Evolutionary conservation across 2,888 invertebrate genomes (phyloP).

Genomic region (Alloplasta piceator): DNA sequence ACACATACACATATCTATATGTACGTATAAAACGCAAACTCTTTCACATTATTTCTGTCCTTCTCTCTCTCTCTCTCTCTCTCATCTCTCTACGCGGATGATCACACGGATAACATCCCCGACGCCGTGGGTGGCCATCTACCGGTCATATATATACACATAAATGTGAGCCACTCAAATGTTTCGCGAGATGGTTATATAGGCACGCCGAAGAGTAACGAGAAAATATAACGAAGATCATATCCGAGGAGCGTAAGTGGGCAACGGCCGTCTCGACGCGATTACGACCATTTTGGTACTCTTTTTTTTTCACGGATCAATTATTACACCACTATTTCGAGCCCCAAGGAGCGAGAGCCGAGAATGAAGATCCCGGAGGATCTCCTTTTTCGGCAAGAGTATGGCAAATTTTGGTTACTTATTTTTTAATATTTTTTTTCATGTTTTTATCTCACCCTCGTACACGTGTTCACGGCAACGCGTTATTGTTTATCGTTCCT

Average conservation of each 20-base stretch:
- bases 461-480: too few species aligned
- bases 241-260: slow-evolving; percentile 45
- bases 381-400: slow-evolving; percentile 13
- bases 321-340: slow-evolving; percentile 20
- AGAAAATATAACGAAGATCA: slow-evolving; percentile 55
- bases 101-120: slow-evolving; percentile 80
- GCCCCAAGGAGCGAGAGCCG: neutral
- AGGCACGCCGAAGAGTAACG: slow-evolving; percentile 51
- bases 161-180: slow-evolving; percentile 54
- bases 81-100: slow-evolving; percentile 70
- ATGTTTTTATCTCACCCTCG: neutral
- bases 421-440: slow-evolving; percentile 24
- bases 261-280: slow-evolving; percentile 27
- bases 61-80: slow-evolving; percentile 20
- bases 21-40: slow-evolving; percentile 59
- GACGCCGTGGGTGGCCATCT: slow-evolving; percentile 81
- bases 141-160: slow-evolving; percentile 65
- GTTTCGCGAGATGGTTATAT: slow-evolving; percentile 55
- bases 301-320: slow-evolving; percentile 59
- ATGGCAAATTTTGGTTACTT: neutral
- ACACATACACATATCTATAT: too few species aligned
- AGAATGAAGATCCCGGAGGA: slow-evolving; percentile 14
- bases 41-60: slow-evolving; percentile 52
- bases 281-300: slow-evolving; percentile 39
- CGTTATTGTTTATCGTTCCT: too few species aligned